phyloP scores from a whole-genome alignment of 1,140 invertebrate genomes.

The Brachionus sp. region DNA sequence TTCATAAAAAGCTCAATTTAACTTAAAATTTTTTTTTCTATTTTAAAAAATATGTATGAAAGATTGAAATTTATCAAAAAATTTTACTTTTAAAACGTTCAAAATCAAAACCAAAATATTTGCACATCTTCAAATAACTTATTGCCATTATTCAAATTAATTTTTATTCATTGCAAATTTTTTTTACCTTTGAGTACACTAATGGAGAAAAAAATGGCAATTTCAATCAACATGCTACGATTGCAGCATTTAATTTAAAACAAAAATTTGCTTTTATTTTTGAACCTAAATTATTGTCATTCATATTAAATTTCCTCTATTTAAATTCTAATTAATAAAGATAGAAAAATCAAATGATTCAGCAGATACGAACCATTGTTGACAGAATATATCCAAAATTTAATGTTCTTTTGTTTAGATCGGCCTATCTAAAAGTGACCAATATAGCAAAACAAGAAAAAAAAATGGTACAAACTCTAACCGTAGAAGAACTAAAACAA shows the following conservation, averaged over 20 bases:
- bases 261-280: background rate
- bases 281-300: background rate
- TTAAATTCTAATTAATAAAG: background rate
- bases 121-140: too few species aligned
- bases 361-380: background rate
- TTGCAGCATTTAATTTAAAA: slow-evolving; percentile 4
- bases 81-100: too few species aligned
- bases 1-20: too few species aligned
- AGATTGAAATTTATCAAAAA: too few species aligned
- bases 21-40: too few species aligned
- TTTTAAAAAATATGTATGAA: too few species aligned
- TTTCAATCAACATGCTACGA: background rate
- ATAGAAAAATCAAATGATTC: slow-evolving; percentile 3
- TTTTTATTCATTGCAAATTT: background rate
- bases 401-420: slow-evolving; percentile 41
- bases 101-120: too few species aligned
- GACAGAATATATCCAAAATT: background rate
- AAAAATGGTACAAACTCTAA: slow-evolving; percentile 28
- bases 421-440: background rate
- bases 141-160: background rate
- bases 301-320: background rate
- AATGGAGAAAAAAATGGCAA: background rate
- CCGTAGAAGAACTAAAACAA: background rate
- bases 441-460: background rate
- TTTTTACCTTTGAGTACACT: background rate